phyloP scores from a whole-genome alignment of 2,113 vertebrate species.

The Toxotes jaculatrix region DNA sequence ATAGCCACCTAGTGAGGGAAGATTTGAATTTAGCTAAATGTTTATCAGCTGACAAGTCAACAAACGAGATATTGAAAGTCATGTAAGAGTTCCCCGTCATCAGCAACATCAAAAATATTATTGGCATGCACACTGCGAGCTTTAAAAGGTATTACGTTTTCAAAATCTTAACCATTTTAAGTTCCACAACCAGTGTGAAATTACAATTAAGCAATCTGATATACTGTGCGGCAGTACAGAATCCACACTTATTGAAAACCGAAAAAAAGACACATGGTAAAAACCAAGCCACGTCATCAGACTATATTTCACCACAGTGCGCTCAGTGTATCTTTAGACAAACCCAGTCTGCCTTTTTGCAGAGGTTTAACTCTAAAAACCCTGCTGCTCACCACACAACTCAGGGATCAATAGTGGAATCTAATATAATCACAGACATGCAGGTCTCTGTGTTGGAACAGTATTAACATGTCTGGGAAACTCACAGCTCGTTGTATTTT shows the following conservation, averaged over 20 bases:
- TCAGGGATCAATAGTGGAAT: slow-evolving; percentile 56
- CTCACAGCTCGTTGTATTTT: not conserved
- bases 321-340: not conserved
- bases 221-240: not conserved
- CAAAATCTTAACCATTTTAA: not conserved
- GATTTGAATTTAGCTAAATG: no score
- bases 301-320: not conserved
- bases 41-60: no score
- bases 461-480: not conserved
- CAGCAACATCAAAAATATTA: no score
- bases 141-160: not conserved
- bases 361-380: slow-evolving; percentile 23
- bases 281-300: not conserved
- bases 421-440: slow-evolving; percentile 61
- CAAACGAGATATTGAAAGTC: no score
- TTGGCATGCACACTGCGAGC: not conserved
- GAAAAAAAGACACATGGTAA: not conserved
- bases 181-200: not conserved
- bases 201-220: no score
- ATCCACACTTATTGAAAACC: not conserved
- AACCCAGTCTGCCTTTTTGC: not conserved
- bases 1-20: not conserved
- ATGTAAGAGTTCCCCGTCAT: no score
- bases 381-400: slow-evolving; percentile 33
- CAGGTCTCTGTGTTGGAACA: not conserved